Evolutionary conservation across 2,113 vertebrate species (phyloP).

Genomic region (Daubentonia madagascariensis): DNA sequence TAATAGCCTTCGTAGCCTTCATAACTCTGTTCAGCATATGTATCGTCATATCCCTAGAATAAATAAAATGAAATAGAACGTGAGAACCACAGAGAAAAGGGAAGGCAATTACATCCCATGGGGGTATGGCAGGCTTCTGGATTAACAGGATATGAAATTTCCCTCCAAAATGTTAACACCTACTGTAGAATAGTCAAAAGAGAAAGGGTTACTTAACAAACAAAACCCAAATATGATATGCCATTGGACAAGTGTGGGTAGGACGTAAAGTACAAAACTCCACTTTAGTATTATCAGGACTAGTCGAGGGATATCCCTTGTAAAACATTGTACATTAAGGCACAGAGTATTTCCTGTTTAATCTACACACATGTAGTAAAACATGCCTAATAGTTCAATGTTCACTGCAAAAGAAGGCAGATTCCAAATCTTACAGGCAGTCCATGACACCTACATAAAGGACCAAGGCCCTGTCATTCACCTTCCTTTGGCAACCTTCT

Average conservation of each 20-base stretch:
- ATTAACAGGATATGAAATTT: background rate
- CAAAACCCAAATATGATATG: background rate
- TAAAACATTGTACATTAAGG: background rate
- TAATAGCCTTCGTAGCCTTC: constrained; percentile 96
- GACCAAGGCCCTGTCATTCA: background rate
- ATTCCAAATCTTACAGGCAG: background rate
- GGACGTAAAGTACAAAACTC: background rate
- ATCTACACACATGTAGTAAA: background rate
- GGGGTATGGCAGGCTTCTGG: background rate
- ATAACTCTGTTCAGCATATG: constrained; percentile 92
- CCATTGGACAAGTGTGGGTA: background rate
- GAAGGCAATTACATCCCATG: background rate
- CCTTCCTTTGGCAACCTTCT: constrained; percentile 26
- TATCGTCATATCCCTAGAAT: constrained; percentile 92
- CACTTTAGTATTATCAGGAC: background rate
- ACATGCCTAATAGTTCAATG: background rate
- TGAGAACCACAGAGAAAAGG: constrained; percentile 24
- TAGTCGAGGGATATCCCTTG: background rate
- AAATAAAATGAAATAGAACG: background rate
- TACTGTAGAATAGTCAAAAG: background rate
- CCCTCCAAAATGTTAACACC: constrained; percentile 5
- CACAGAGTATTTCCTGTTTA: background rate
- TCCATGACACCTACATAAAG: background rate
- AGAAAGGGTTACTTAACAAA: background rate
- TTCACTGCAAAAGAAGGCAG: background rate